Evolutionary conservation across 2,888 invertebrate species (phyloP).

Genomic region (Thymelicus acteon): DNA sequence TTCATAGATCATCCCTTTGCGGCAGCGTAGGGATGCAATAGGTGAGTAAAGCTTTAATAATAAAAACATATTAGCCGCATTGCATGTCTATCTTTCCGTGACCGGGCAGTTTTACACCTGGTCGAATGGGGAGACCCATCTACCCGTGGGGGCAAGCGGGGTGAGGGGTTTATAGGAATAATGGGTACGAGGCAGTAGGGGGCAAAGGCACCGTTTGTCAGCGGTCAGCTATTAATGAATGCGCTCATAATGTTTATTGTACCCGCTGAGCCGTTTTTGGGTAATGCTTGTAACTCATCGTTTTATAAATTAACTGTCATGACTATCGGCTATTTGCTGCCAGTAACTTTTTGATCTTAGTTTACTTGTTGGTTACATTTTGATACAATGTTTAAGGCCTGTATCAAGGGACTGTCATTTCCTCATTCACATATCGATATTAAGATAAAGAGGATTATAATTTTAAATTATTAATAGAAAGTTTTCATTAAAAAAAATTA

Average conservation of each 20-base stretch:
- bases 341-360: conserved; percentile 5
- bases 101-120: conserved; percentile 84
- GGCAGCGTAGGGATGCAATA: conserved; percentile 65
- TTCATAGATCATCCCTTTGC: conserved; percentile 74
- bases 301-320: conserved; percentile 72
- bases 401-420: neutral
- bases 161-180: conserved; percentile 60
- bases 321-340: conserved; percentile 40
- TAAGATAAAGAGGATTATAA: too few relatives aligned
- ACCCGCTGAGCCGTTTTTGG: conserved; percentile 75
- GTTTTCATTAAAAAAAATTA: too few relatives aligned
- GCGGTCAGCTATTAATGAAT: conserved; percentile 82
- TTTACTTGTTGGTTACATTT: conserved; percentile 3
- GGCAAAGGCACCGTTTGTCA: conserved; percentile 76
- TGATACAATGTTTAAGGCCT: neutral
- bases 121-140: conserved; percentile 60
- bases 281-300: conserved; percentile 71
- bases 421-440: too few relatives aligned
- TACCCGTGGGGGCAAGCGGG: conserved; percentile 51
- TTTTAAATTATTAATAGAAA: too few relatives aligned
- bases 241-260: conserved; percentile 80
- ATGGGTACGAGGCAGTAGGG: conserved; percentile 62
- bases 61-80: conserved; percentile 83
- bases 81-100: conserved; percentile 83
- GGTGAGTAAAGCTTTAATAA: conserved; percentile 72